Conservation (phyloP, 2,888 invertebrate species). For the Caenorhabditis doughertyi region DNA sequence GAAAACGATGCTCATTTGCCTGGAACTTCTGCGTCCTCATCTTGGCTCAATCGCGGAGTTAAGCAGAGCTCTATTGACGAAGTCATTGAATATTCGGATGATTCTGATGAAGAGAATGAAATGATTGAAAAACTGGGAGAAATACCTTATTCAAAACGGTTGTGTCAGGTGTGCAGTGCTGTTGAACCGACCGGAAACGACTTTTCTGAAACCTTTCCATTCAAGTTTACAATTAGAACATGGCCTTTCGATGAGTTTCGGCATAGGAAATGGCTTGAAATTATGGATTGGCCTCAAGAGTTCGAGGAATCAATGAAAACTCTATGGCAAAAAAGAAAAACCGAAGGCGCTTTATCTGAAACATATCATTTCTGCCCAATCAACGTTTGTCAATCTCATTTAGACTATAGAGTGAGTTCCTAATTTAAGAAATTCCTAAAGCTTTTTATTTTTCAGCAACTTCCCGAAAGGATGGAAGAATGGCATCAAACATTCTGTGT, state of each 20-base stretch:
- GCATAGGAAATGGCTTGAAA: conserved; percentile 71
- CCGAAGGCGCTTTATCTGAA: conserved; percentile 47
- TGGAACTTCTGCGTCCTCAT: conserved; percentile 8
- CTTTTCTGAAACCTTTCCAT: conserved; percentile 23
- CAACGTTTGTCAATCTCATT: conserved; percentile 68
- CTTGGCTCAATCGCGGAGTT: not conserved
- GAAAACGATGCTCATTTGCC: not conserved
- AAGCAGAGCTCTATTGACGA: not conserved
- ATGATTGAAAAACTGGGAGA: conserved; percentile 61
- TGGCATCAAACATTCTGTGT: conserved; percentile 69
- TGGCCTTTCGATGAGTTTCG: conserved; percentile 72
- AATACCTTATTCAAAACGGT: conserved; percentile 55
- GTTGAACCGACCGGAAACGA: conserved; percentile 51
- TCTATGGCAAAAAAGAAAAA: conserved; percentile 66
- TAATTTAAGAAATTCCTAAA: not conserved
- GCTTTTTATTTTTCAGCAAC: conserved; percentile 27
- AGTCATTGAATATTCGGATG: conserved; percentile 62
- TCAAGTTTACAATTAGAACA: conserved; percentile 56
- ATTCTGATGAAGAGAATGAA: conserved; percentile 69
- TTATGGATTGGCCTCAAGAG: conserved; percentile 68
- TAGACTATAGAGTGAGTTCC: conserved; percentile 56
- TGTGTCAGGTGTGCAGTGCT: conserved; percentile 67
- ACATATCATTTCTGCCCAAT: conserved; percentile 67
- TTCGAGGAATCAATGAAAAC: conserved; percentile 69
- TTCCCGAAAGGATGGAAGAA: conserved; percentile 63